phyloP scores from a whole-genome alignment of 2,113 vertebrate species.

The Oryzias woworae region DNA sequence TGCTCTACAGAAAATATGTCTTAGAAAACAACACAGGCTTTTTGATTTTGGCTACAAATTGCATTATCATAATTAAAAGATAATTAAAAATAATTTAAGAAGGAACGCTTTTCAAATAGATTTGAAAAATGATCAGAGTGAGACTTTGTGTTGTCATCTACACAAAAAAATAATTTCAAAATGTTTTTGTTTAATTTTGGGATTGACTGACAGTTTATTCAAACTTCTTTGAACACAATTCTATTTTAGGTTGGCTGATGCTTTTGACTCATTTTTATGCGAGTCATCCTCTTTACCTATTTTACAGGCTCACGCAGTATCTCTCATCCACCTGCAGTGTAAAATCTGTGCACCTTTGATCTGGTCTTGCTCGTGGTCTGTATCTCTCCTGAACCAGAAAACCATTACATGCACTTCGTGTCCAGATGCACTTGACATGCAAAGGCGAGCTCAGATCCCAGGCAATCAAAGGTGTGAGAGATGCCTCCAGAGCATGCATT shows the following conservation, averaged over 20 bases:
- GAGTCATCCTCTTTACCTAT: not conserved
- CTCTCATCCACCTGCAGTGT: slow-evolving; percentile 38
- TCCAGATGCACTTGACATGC: slow-evolving; percentile 71
- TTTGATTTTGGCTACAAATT: too few relatives aligned
- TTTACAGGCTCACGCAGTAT: slow-evolving; percentile 22
- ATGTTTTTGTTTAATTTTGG: too few relatives aligned
- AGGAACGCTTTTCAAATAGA: too few relatives aligned
- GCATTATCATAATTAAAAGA: too few relatives aligned
- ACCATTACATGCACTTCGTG: slow-evolving; percentile 67
- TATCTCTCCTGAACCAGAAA: slow-evolving; percentile 60
- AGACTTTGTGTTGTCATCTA: too few relatives aligned
- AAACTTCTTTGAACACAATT: not conserved
- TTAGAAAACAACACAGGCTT: too few relatives aligned
- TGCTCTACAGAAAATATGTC: too few relatives aligned
- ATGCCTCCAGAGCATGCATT: slow-evolving; percentile 66
- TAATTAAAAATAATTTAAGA: too few relatives aligned
- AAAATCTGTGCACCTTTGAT: slow-evolving; percentile 65
- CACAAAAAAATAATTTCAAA: too few relatives aligned
- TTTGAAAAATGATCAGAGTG: too few relatives aligned
- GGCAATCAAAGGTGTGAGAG: slow-evolving; percentile 71
- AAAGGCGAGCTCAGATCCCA: slow-evolving; percentile 64
- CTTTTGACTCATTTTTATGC: slow-evolving; percentile 22
- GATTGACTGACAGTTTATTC: too few relatives aligned
- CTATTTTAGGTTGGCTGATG: slow-evolving; percentile 14
- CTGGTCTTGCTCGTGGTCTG: slow-evolving; percentile 36